Percentiles rank a stretch among this genome's conserved stretches.
phyloP scores from a whole-genome alignment of 2,797 vertebrate species.

The Myotis vivesi region DNA sequence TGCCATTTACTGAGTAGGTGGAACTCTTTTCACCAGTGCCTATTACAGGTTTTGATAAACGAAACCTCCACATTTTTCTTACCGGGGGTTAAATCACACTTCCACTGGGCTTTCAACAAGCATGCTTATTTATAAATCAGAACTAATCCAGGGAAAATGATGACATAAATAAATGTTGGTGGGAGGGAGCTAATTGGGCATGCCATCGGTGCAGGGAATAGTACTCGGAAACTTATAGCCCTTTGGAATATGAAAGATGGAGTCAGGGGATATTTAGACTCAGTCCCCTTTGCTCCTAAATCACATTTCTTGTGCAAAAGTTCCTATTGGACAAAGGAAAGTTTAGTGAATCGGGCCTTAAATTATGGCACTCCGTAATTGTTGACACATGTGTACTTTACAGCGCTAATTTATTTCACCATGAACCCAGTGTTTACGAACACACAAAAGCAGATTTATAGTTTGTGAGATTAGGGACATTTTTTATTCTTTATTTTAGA shows the following conservation, averaged over 20 bases:
- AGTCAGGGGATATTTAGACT: conserved; percentile 40
- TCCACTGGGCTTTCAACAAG: conserved; percentile 69
- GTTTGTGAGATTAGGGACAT: conserved; percentile 65
- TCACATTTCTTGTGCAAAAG: conserved; percentile 51
- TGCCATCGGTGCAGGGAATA: conserved; percentile 38
- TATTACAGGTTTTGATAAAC: conserved; percentile 56
- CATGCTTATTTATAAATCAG: conserved; percentile 75
- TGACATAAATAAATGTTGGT: conserved; percentile 59
- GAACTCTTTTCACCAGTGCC: conserved; percentile 37
- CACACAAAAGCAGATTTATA: conserved; percentile 73
- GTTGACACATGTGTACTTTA: conserved; percentile 85
- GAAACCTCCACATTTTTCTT: conserved; percentile 57
- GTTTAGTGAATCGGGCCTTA: conserved; percentile 78
- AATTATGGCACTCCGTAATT: conserved; percentile 84
- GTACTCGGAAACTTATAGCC: conserved; percentile 26
- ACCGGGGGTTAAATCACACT: conserved; percentile 66
- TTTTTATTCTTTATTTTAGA: conserved; percentile 68
- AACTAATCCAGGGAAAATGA: conserved; percentile 62
- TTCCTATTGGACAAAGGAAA: conserved; percentile 75
- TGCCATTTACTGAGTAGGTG: not conserved
- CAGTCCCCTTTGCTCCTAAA: conserved; percentile 36
- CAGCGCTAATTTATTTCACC: conserved; percentile 84
- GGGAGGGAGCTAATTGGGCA: conserved; percentile 3
- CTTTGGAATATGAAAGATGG: conserved; percentile 53
- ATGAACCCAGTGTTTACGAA: conserved; percentile 83